Conservation (phyloP, 2,797 vertebrate species). For the Cephalopachus bancanus region DNA sequence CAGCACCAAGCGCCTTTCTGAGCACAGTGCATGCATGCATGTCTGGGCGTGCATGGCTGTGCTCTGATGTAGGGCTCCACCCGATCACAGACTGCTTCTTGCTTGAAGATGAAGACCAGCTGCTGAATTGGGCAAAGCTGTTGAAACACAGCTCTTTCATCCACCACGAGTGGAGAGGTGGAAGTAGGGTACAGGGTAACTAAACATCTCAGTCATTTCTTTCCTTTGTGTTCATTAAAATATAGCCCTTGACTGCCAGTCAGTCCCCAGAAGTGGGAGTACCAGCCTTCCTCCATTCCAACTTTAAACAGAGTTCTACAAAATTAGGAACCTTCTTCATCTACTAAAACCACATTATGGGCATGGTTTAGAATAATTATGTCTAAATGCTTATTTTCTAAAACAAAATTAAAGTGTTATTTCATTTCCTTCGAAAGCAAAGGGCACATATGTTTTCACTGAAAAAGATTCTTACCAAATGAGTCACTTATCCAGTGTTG, state of each 20-base stretch:
- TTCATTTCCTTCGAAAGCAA: constrained; percentile 81
- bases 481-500: constrained; percentile 59
- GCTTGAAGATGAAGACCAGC: not conserved
- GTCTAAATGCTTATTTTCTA: constrained; percentile 63
- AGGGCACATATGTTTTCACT: constrained; percentile 31
- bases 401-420: constrained; percentile 67
- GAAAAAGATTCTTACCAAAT: constrained; percentile 67
- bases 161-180: not conserved
- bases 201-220: fast-evolving
- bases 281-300: not conserved
- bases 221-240: not conserved
- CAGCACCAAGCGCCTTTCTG: not conserved
- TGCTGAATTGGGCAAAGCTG: not conserved
- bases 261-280: not conserved
- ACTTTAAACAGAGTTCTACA: not conserved
- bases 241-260: not conserved
- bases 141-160: constrained; percentile 42
- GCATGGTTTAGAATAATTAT: not conserved
- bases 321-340: constrained; percentile 47
- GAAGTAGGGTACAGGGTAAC: not conserved
- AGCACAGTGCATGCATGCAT: not conserved
- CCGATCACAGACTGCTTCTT: not conserved
- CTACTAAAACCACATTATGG: not conserved
- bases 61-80: not conserved
- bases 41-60: not conserved